phyloP scores from a whole-genome alignment of 2,113 vertebrate genomes.

The Erythrolamprus reginae region DNA sequence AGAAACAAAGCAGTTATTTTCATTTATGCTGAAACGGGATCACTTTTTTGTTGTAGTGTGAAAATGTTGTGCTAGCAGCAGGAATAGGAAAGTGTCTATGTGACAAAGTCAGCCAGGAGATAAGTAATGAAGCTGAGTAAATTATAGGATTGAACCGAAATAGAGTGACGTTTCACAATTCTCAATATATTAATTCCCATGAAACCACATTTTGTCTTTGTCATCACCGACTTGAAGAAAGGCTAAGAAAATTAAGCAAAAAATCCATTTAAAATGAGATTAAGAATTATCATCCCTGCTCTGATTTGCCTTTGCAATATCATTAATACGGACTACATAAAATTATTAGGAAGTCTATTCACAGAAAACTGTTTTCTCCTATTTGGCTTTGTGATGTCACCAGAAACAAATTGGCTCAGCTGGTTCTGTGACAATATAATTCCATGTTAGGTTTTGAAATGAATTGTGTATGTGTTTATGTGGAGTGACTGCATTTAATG shows the following conservation, averaged over 20 bases:
- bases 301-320: neutral
- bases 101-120: constrained; percentile 47
- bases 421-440: neutral
- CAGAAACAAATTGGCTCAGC: neutral
- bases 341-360: neutral
- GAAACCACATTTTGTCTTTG: neutral
- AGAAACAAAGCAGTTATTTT: constrained; percentile 49
- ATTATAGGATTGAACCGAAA: neutral
- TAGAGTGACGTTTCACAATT: neutral
- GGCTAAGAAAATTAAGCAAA: neutral
- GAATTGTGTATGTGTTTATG: neutral
- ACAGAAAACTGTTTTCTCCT: neutral
- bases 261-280: neutral
- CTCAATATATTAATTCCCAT: neutral
- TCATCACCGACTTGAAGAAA: neutral
- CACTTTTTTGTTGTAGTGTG: neutral
- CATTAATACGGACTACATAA: neutral
- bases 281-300: neutral
- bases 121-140: neutral
- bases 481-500: neutral
- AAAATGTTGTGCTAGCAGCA: constrained; percentile 50
- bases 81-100: neutral
- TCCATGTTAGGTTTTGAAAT: neutral
- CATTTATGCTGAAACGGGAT: neutral
- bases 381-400: neutral